phyloP scores from a whole-genome alignment of 2,113 vertebrate genomes.

The Proteles cristata region DNA sequence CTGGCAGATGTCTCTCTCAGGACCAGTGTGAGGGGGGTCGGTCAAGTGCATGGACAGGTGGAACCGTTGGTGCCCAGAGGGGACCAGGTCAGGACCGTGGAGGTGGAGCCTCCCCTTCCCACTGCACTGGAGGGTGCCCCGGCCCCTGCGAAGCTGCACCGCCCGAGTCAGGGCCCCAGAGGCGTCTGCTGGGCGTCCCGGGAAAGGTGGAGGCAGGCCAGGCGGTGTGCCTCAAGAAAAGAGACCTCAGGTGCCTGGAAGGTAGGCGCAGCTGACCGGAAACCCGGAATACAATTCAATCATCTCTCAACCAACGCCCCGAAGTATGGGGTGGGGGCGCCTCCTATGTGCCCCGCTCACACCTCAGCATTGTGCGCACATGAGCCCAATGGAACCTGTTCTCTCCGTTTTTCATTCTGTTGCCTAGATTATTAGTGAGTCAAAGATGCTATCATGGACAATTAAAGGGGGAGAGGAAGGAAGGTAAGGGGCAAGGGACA shows the following conservation, averaged over 20 bases:
- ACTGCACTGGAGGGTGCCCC: neutral
- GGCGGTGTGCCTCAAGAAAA: no score
- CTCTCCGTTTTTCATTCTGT: neutral
- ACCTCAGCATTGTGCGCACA: rapidly evolving
- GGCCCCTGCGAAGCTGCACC: neutral
- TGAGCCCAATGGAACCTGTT: neutral
- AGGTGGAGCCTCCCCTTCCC: neutral
- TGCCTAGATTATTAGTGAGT: neutral
- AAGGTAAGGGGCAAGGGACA: neutral
- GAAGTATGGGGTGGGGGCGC: neutral
- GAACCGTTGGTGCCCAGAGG: neutral
- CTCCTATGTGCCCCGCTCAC: rapidly evolving
- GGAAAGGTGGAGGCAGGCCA: neutral
- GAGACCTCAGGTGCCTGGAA: neutral
- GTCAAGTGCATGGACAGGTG: neutral
- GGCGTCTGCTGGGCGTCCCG: neutral
- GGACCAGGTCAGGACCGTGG: neutral
- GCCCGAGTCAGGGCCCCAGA: neutral
- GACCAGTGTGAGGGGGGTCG: neutral
- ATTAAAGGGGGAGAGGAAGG: neutral
- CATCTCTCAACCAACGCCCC: neutral
- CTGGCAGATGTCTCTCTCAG: neutral
- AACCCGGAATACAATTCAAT: neutral
- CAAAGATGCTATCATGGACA: neutral
- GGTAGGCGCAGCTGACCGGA: neutral